Base-by-base conservation (phyloP, 1,140 invertebrate genomes). In the Coelopa frigida region DNA sequence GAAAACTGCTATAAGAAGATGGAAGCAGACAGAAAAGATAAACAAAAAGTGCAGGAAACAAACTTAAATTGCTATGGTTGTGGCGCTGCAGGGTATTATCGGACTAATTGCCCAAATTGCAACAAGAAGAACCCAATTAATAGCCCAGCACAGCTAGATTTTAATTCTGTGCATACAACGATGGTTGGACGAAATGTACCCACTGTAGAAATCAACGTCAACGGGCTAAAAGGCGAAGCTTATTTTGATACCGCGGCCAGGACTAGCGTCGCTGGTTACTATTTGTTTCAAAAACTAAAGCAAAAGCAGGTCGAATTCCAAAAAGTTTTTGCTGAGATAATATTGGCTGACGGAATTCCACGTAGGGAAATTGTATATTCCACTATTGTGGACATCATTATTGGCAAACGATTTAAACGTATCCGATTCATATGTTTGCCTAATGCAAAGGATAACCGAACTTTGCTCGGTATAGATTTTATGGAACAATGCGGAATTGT, bases 401-500 rank as follows among this genome's bases (percentile, higher is more conserved):
- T 48, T 33, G 32, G 35, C 18, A 43, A 48, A 12, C 39, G 46
- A 5, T 14, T 29, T 4, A 35, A 33, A 20, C 31, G 17, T 18
- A 48, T 48, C 14, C n/a, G 29, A 20, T 43, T 48, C 11, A 43
- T 48, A 14, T 39, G 22, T 4, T 48, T 48, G 29, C 15, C 46
- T 3, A 26, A 43, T n/a, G 33, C 39, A 14, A 23, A 12, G 17
- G 21, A 49, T 24, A 49, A 49, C 24, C n/a, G n/a, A n/a, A n/a
- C n/a, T n/a, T n/a, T n/a, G n/a, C n/a, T n/a, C n/a, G n/a, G n/a
- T n/a, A n/a, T n/a, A n/a, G n/a, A n/a, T n/a, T n/a, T n/a, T n/a
- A n/a, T n/a, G n/a, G n/a, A n/a, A n/a, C n/a, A n/a, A n/a, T n/a
- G n/a, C n/a, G n/a, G n/a, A n/a, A n/a, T n/a, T n/a, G n/a, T n/a